Percentiles rank a stretch among this genome's conserved stretches.
These are phyloP conservation scores for Corythornis leucogaster DNA, from an alignment of 2,797 vertebrate species.

Conservation along the genomic window DNA sequence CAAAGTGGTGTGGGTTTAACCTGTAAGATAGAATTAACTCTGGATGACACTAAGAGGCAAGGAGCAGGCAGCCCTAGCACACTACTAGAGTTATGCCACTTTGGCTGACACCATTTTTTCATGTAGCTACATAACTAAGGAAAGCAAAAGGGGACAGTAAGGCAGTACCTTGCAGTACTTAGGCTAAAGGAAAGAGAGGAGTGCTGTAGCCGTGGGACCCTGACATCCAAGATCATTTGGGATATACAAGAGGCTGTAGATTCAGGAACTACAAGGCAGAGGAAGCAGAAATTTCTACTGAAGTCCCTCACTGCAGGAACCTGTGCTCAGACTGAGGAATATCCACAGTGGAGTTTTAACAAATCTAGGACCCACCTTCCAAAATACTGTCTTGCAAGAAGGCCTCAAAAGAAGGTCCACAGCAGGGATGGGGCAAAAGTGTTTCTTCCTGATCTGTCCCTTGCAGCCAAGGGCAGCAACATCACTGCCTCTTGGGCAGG, in stretches of 20 bases:
- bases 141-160: background rate
- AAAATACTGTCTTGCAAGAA: slow-evolving; percentile 9
- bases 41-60: background rate
- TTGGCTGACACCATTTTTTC: background rate
- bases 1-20: background rate
- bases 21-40: background rate
- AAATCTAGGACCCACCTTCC: background rate
- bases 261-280: background rate
- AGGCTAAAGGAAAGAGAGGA: background rate
- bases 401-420: background rate
- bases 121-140: background rate
- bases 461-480: background rate
- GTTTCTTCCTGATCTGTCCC: background rate
- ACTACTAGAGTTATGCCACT: background rate
- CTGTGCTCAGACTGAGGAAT: background rate
- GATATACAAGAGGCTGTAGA: background rate
- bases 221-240: background rate
- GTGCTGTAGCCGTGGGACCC: background rate
- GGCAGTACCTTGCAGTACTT: background rate
- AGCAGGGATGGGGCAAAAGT: background rate
- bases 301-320: background rate
- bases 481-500: background rate
- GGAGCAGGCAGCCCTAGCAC: background rate
- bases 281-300: background rate
- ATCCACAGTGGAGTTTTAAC: background rate